Evolutionary conservation across 2,888 invertebrate genomes (phyloP).

Genomic region (Congeria kusceri): DNA sequence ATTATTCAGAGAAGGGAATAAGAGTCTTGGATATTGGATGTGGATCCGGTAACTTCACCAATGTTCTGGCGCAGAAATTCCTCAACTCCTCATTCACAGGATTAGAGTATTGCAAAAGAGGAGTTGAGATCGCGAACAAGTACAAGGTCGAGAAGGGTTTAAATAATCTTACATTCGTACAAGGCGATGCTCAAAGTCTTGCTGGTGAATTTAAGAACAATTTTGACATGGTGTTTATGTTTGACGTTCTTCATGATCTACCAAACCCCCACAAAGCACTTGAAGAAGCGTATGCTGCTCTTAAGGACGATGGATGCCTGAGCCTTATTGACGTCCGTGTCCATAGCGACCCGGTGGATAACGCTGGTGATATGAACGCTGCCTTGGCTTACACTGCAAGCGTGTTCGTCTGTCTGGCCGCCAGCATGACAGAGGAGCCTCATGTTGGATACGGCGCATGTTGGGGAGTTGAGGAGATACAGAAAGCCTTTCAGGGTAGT

Average conservation of each 20-base stretch:
- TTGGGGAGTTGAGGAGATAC: slow-evolving; percentile 47
- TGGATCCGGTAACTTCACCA: slow-evolving; percentile 36
- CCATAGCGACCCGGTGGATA: slow-evolving; percentile 36
- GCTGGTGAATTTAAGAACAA: slow-evolving; percentile 21
- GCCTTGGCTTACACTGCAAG: slow-evolving; percentile 41
- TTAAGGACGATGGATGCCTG: slow-evolving; percentile 33
- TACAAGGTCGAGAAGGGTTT: slow-evolving; percentile 3
- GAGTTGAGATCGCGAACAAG: slow-evolving; percentile 14
- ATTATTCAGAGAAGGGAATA: slow-evolving; percentile 36
- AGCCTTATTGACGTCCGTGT: slow-evolving; percentile 35
- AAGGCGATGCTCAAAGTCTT: slow-evolving; percentile 31
- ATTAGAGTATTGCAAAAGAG: slow-evolving; percentile 21
- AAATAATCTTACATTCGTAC: slow-evolving; percentile 21
- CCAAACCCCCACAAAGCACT: slow-evolving; percentile 37
- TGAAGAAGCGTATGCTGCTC: slow-evolving; percentile 13
- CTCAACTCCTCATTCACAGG: slow-evolving; percentile 52
- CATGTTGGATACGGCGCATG: slow-evolving; percentile 45
- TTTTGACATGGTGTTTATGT: slow-evolving; percentile 48
- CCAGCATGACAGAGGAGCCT: slow-evolving; percentile 42
- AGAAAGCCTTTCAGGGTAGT: slow-evolving; percentile 16
- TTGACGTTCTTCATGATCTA: slow-evolving; percentile 44
- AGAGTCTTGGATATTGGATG: slow-evolving; percentile 48
- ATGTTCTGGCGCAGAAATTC: slow-evolving; percentile 40
- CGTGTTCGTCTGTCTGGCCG: slow-evolving; percentile 50
- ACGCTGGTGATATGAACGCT: slow-evolving; percentile 12